phyloP scores from a whole-genome alignment of 2,888 invertebrate genomes.

The Brachyptera putata region DNA sequence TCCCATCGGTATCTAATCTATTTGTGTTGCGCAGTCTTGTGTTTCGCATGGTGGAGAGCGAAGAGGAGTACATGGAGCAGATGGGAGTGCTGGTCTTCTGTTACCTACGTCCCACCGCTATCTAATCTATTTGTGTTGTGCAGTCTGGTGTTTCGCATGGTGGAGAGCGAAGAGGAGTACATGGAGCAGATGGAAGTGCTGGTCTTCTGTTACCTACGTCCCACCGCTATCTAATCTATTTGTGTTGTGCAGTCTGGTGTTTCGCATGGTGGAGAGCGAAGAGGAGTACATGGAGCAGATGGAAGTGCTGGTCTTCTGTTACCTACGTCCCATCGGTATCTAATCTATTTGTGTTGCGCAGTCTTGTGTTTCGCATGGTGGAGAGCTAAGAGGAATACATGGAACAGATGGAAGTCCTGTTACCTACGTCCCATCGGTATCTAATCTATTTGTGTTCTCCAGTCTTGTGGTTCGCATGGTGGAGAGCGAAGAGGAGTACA shows the following conservation, averaged over 20 bases:
- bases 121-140: conserved; percentile 36
- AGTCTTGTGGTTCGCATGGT: conserved; percentile 88
- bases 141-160: conserved; percentile 84
- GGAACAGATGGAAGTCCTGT: conserved; percentile 87
- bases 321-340: too few species aligned
- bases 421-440: conserved; percentile 87
- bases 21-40: too few species aligned
- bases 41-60: too few species aligned
- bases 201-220: conserved; percentile 80
- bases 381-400: conserved; percentile 91
- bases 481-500: conserved; percentile 91
- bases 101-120: too few species aligned
- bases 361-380: conserved; percentile 81
- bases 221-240: conserved; percentile 92
- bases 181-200: conserved; percentile 83
- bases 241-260: conserved; percentile 68
- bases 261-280: conserved; percentile 88
- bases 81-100: too few species aligned
- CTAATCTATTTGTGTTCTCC: conserved; percentile 78
- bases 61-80: too few species aligned
- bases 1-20: too few species aligned
- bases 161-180: conserved; percentile 90
- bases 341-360: conserved; percentile 46
- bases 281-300: conserved; percentile 93
- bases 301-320: conserved; percentile 77